A percentile compares a stretch with the other conserved stretches of the same genome.
Evolutionary conservation across 2,888 invertebrate species (phyloP).

Genomic region (Drosophila ezoana): DNA sequence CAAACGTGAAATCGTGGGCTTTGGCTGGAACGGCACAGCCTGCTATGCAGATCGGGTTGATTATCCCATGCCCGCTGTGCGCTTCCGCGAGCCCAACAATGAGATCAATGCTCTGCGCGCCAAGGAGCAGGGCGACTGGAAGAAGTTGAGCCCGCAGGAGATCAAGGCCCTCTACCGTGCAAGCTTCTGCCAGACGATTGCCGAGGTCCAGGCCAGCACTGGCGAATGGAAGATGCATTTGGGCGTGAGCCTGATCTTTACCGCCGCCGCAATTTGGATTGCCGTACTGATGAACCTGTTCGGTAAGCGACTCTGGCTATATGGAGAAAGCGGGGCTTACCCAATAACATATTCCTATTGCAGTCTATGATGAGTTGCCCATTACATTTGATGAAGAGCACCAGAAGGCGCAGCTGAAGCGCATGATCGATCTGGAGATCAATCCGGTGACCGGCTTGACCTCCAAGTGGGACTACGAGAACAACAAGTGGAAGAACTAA

Average conservation of each 20-base stretch:
- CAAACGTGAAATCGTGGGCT: conserved; percentile 95
- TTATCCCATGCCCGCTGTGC: conserved; percentile 95
- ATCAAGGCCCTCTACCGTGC: conserved; percentile 97
- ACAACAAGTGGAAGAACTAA: conserved; percentile 93
- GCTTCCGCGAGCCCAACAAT: conserved; percentile 92
- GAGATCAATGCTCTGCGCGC: conserved; percentile 91
- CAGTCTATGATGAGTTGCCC: conserved; percentile 89
- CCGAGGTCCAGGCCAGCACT: conserved; percentile 90
- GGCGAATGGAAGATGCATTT: conserved; percentile 85
- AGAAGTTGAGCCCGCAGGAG: conserved; percentile 93
- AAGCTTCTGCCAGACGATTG: conserved; percentile 96
- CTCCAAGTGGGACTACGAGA: conserved; percentile 96
- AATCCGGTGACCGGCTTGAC: conserved; percentile 93
- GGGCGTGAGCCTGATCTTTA: conserved; percentile 85
- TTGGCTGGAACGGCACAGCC: conserved; percentile 93
- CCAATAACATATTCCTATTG: background rate
- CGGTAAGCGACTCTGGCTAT: conserved; percentile 60
- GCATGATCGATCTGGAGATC: conserved; percentile 91
- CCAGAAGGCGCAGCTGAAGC: conserved; percentile 91
- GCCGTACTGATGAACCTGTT: conserved; percentile 81
- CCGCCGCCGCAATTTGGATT: conserved; percentile 77
- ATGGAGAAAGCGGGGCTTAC: background rate
- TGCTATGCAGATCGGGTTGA: conserved; percentile 91
- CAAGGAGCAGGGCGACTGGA: conserved; percentile 99
- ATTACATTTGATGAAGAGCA: conserved; percentile 90